Base-by-base conservation (phyloP, 2,113 vertebrate species). In the Leucopsar rothschildi region DNA sequence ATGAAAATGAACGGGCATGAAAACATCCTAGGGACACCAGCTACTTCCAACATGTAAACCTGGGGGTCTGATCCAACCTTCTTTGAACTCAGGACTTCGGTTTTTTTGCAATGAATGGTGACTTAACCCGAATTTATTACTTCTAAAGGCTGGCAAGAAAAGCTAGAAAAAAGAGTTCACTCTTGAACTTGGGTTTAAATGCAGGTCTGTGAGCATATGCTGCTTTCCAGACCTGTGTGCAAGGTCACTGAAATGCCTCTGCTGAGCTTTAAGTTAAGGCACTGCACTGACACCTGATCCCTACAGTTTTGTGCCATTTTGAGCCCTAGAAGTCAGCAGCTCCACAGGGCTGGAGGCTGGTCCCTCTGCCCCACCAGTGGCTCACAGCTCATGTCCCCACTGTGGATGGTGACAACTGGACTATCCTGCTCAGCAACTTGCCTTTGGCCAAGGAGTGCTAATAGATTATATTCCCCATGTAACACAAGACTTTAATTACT, bases 401-500 rank as follows among this genome's bases (percentile, higher is more conserved):
- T 40, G 31, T 40, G 49, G 47, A 35, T 3, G 5, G 3, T 5
- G 35, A 84, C 77, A 81, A 90, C 7, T 27, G 57, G 95, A 77
- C 55, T 35, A 16, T 8, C 23, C 27, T 25, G 52, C 70, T 80
- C 60, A 42, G 22, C 40, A 66, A 15, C 22, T 59, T 91, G 59
- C 17, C 75, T 95, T 90, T 66, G 59, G 39, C 69, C 80, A 64
- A 37, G 53, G 80, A 64, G 18, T 70, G 37, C n/a, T 40, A n/a
- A 69, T 5, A 44, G 49, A 63, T 79, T 92, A 42, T 75, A 42
- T 53, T 93, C 79, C 68, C 65, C 52, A 35, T 40, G 63, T 59
- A 95, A 79, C 73, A 94, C 65, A 69, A 45, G 39, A 18, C 65
- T 92, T 95, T 86, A 92, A 96, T 97, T 92, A 82, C 92, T 94